Conservation (phyloP, 2,113 vertebrate species). For the Odontesthes bonariensis region DNA sequence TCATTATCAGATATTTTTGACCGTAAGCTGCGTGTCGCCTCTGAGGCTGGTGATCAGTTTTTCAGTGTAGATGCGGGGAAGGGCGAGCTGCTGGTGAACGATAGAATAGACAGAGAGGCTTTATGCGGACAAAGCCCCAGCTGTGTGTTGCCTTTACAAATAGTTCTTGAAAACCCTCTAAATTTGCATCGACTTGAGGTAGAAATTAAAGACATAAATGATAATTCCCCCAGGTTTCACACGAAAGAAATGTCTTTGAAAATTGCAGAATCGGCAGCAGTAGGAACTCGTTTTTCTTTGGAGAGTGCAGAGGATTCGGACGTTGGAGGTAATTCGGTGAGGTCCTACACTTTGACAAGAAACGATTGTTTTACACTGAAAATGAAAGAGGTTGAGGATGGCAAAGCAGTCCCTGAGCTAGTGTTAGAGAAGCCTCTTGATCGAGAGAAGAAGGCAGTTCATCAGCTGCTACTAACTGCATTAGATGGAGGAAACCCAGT, state of each 20-base stretch:
- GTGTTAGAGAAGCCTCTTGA: constrained; percentile 75
- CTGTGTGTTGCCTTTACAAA: constrained; percentile 82
- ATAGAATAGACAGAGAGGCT: constrained; percentile 86
- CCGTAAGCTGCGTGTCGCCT: constrained; percentile 81
- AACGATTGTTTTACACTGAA: constrained; percentile 74
- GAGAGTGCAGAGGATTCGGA: constrained; percentile 71
- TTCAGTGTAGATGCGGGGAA: constrained; percentile 83
- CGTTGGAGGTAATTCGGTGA: constrained; percentile 71
- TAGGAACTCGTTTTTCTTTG: constrained; percentile 66
- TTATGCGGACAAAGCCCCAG: constrained; percentile 81
- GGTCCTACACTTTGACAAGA: constrained; percentile 62
- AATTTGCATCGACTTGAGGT: constrained; percentile 79
- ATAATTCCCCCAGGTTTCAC: constrained; percentile 80
- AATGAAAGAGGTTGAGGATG: constrained; percentile 70
- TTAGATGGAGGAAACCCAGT: constrained; percentile 72
- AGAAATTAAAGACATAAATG: constrained; percentile 86
- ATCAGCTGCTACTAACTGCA: constrained; percentile 79
- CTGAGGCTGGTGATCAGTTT: constrained; percentile 82
- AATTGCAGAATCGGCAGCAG: constrained; percentile 64
- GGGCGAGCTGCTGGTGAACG: constrained; percentile 82
- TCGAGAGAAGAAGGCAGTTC: constrained; percentile 72
- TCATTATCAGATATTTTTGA: constrained; percentile 75
- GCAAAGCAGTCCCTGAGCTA: constrained; percentile 71
- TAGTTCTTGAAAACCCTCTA: constrained; percentile 82
- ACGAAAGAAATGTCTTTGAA: constrained; percentile 43